phyloP scores from a whole-genome alignment of 2,113 vertebrate species.

The Dasyurus viverrinus region DNA sequence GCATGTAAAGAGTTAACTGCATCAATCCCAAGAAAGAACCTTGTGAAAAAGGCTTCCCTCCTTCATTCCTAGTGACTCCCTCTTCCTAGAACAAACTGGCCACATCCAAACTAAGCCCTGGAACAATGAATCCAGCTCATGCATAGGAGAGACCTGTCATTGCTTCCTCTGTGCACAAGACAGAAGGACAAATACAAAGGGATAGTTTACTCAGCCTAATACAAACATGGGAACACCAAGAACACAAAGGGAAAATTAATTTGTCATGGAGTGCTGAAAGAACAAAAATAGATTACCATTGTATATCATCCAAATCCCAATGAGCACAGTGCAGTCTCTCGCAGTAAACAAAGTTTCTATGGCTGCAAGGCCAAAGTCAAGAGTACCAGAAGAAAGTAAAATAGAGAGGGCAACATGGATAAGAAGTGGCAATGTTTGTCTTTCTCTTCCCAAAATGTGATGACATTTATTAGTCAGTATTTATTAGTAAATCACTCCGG shows the following conservation, averaged over 20 bases:
- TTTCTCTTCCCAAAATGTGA: conserved; percentile 76
- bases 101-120: not conserved
- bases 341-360: conserved; percentile 58
- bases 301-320: conserved; percentile 31
- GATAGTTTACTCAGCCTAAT: not conserved
- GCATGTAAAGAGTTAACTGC: not conserved
- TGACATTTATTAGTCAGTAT: no score
- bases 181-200: conserved; percentile 21
- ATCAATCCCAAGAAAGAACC: not conserved
- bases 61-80: not conserved
- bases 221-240: conserved; percentile 37
- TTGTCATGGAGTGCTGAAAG: conserved; percentile 9
- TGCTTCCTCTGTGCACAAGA: not conserved
- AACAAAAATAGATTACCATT: conserved; percentile 32
- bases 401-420: not conserved
- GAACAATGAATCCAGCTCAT: not conserved
- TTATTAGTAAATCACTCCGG: conserved; percentile 80
- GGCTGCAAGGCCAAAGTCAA: conserved; percentile 44
- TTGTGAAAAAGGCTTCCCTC: not conserved
- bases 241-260: conserved; percentile 45
- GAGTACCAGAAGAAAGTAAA: not conserved
- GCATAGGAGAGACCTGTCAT: not conserved
- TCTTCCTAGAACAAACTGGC: not conserved
- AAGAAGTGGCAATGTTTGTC: conserved; percentile 73
- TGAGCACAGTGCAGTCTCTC: not conserved